A percentile compares a stretch with the other conserved stretches of the same genome.
Conservation (phyloP, 2,797 vertebrate genomes). For the Poeciliopsis turneri region DNA sequence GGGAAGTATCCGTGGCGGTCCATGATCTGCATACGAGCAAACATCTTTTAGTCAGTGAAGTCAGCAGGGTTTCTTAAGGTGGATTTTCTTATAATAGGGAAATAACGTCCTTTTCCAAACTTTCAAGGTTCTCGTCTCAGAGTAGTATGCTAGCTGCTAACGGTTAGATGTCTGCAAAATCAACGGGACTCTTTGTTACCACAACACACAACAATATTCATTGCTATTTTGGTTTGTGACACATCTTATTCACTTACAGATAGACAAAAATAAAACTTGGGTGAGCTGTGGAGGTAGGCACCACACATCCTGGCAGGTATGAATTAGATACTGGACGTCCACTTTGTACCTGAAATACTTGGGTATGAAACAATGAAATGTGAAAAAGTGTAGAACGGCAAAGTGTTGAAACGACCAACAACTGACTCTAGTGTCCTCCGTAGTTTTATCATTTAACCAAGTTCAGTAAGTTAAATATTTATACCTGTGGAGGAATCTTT, state of each 20-base stretch:
- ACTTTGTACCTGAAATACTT: neutral
- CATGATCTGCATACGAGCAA: slow-evolving; percentile 41
- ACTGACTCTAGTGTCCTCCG: neutral
- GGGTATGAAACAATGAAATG: neutral
- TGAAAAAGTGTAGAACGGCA: neutral
- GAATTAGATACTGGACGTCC: neutral
- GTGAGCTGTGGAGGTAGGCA: neutral
- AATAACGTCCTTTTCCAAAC: neutral
- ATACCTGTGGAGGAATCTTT: slow-evolving; percentile 15
- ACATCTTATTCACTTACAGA: neutral
- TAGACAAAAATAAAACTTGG: neutral
- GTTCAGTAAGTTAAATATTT: slow-evolving; percentile 10
- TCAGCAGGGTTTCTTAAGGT: slow-evolving; percentile 14
- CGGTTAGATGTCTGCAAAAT: too few relatives aligned
- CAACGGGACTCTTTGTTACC: too few relatives aligned
- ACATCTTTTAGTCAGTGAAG: slow-evolving; percentile 21
- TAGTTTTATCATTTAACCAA: neutral
- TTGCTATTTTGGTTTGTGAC: neutral
- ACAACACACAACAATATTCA: neutral
- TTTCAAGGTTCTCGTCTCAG: neutral
- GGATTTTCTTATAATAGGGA: slow-evolving; percentile 14
- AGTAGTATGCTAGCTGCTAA: neutral
- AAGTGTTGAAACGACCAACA: neutral
- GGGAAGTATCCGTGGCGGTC: slow-evolving; percentile 26
- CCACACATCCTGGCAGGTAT: neutral